Evolutionary conservation across 2,888 invertebrate genomes (phyloP), one percentile per base, ranked within the genome.

Genomic region (Protophormia terraenovae): DNA sequence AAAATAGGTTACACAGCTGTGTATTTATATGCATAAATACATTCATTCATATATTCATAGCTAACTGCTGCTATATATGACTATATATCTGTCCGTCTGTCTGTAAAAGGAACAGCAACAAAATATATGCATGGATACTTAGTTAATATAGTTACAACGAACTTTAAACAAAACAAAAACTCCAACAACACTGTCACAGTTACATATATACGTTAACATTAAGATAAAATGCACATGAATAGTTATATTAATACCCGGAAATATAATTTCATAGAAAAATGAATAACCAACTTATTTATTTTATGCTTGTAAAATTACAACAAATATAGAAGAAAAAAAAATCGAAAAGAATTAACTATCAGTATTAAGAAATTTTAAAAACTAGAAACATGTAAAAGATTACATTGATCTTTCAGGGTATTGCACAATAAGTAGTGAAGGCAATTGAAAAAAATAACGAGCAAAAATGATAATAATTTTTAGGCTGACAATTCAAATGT

Each of bases 171-270:
- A 35, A 62, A 10, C 38, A 53, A 47, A 32, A 73, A 75, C 19
- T 69, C 4, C 8, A 62, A 29, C 47, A 76, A 60, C 27, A 69
- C 47, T 69, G 19, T 60, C 12, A 38, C 7, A 71, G 19, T 22
- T 35, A 14, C 27, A 41, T 16, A 19, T 6, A 38, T 16, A 77
- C 10, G 4, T n/a, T n/a, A 29, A 76, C 19, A 29, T n/a, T n/a
- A n/a, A n/a, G n/a, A n/a, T n/a, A n/a, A n/a, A n/a, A n/a, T n/a
- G n/a, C n/a, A n/a, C n/a, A n/a, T 64, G 71, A 67, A 53, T 69
- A 27, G 75, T 69, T 62, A 60, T 53, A 72, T 69, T 78, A 78
- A 81, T 85, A 85, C 84, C 84, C 82, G 82, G 84, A 85, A 85
- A 85, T 82, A 85, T 82, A 81, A 78, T 85, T 85, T 73, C 78